phyloP scores from a whole-genome alignment of 2,797 vertebrate genomes.

The Pteropus rufus region DNA sequence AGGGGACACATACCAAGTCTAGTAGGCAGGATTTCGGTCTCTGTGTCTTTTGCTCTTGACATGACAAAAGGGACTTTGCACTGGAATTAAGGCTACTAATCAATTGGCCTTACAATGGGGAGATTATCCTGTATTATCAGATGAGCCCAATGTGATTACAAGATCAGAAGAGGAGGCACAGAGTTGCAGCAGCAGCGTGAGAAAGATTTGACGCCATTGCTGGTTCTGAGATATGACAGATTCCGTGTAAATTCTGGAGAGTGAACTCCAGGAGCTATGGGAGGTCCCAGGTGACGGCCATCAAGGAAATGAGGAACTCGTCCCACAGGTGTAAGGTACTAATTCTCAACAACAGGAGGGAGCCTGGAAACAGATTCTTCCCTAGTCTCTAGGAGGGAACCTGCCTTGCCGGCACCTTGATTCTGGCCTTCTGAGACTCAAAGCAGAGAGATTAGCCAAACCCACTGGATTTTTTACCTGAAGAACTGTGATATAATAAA shows the following conservation, averaged over 20 bases:
- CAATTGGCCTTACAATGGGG: not conserved
- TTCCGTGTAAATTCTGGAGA: not conserved
- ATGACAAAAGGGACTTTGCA: not conserved
- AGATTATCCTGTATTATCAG: not conserved
- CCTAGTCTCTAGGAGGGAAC: not conserved
- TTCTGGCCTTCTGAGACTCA: not conserved
- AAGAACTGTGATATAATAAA: not conserved
- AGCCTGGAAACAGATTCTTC: not conserved
- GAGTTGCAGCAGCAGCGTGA: rapidly evolving
- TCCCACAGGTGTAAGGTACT: not conserved
- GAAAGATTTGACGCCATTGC: not conserved
- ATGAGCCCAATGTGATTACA: not conserved
- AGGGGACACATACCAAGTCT: not conserved
- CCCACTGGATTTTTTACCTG: not conserved
- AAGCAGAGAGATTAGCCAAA: not conserved
- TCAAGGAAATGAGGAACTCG: not conserved
- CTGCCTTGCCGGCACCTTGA: not conserved
- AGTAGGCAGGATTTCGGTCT: not conserved
- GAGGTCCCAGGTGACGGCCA: not conserved
- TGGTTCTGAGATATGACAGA: not conserved
- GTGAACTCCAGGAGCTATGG: not conserved
- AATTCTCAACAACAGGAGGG: not conserved
- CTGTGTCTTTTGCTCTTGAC: not conserved
- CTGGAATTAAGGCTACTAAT: not conserved
- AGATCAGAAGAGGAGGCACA: not conserved